phyloP scores from a whole-genome alignment of 2,113 vertebrate genomes.

The Vombatus ursinus region DNA sequence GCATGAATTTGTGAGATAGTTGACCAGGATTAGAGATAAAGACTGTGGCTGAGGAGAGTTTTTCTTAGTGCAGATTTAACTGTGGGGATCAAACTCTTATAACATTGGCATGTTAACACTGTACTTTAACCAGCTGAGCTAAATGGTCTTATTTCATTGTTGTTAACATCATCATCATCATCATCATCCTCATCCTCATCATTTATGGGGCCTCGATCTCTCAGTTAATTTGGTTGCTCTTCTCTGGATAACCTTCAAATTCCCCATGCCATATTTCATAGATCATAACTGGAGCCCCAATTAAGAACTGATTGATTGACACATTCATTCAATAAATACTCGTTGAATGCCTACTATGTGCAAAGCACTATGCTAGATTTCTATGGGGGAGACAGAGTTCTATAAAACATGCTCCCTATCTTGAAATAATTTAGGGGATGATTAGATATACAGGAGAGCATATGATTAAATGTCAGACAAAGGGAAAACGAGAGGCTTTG shows the following conservation, averaged over 20 bases:
- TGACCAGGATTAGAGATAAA: not conserved
- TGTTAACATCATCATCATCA: not conserved
- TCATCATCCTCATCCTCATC: not conserved
- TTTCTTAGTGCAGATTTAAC: not conserved
- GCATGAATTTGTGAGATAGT: not conserved
- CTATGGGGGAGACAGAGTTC: not conserved
- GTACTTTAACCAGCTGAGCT: not conserved
- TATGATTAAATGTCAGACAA: not conserved
- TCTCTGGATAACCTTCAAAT: not conserved
- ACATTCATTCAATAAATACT: conserved; percentile 38
- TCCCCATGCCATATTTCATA: not conserved
- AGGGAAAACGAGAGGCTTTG: conserved; percentile 3
- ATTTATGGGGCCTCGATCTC: not conserved
- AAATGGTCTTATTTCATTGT: not conserved
- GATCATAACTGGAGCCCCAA: not conserved
- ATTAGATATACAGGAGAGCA: not conserved
- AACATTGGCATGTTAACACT: not conserved
- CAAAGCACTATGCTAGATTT: not conserved
- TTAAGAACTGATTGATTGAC: conserved; percentile 21
- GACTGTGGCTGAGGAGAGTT: not conserved
- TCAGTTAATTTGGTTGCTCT: not conserved
- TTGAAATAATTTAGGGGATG: not conserved
- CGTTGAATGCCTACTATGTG: not conserved
- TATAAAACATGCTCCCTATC: not conserved
- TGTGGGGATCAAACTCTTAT: not conserved